Evolutionary conservation across 2,797 vertebrate genomes (phyloP).

Genomic region (Gymnothorax javanicus): DNA sequence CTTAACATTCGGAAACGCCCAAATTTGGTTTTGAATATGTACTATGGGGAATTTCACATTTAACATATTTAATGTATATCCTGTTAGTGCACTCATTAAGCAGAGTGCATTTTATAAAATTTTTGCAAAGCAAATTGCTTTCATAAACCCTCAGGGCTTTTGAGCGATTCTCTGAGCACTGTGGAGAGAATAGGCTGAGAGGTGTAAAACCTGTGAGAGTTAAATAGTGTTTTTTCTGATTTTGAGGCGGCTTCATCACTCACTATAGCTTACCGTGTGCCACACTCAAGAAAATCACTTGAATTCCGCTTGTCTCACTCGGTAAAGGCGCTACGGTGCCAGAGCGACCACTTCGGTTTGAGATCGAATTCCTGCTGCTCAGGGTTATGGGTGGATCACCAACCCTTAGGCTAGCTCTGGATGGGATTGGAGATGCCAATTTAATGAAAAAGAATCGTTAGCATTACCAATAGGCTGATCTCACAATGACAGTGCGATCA

Average conservation of each 20-base stretch:
- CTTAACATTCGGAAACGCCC: not conserved
- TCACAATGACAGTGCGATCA: not conserved
- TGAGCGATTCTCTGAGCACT: not conserved
- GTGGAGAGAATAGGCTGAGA: not conserved
- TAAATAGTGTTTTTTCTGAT: not conserved
- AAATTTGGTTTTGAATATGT: not conserved
- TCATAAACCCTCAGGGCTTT: not conserved
- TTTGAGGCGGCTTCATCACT: not conserved
- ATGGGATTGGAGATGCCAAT: not conserved
- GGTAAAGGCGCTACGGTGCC: not conserved
- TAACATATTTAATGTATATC: not conserved
- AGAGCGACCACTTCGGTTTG: too few relatives aligned
- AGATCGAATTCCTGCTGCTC: too few relatives aligned
- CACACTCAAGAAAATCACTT: not conserved
- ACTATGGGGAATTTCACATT: not conserved
- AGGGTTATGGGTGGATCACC: too few relatives aligned
- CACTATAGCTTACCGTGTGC: not conserved
- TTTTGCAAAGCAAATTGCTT: not conserved
- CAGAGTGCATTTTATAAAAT: not conserved
- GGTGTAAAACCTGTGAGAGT: not conserved
- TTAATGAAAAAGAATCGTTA: too few relatives aligned
- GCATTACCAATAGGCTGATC: not conserved
- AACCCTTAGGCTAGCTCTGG: too few relatives aligned
- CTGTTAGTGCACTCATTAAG: not conserved
- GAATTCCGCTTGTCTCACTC: not conserved